phyloP scores from a whole-genome alignment of 2,797 vertebrate genomes.

The Lepidocolaptes lacrymiger region DNA sequence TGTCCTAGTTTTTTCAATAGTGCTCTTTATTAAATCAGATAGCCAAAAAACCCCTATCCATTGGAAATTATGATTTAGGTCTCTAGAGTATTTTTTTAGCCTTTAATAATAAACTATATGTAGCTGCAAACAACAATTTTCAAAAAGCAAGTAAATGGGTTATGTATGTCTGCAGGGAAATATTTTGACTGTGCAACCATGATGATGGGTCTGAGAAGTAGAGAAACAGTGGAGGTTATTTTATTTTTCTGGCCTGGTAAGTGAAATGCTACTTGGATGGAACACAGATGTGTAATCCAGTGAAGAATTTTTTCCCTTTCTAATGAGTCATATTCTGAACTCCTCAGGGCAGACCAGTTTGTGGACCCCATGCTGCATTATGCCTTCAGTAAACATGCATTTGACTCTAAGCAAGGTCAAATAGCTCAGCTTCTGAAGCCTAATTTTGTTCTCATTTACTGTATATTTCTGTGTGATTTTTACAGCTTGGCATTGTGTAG shows the following conservation, averaged over 20 bases:
- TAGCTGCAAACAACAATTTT: background rate
- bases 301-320: background rate
- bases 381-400: background rate
- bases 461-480: background rate
- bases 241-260: background rate
- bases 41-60: background rate
- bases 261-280: background rate
- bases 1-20: background rate
- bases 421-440: background rate
- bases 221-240: background rate
- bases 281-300: background rate
- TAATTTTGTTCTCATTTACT: background rate
- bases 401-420: background rate
- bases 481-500: background rate
- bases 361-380: background rate
- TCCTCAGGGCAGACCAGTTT: background rate
- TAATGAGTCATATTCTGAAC: conserved; percentile 8
- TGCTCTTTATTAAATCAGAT: background rate
- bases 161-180: background rate
- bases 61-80: background rate
- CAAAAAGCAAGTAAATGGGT: background rate
- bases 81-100: background rate
- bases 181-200: background rate
- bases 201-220: background rate
- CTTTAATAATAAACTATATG: background rate